Evolutionary conservation across 2,113 vertebrate genomes (phyloP), one percentile per base, ranked within the genome.

Genomic region (Micromys minutus): DNA sequence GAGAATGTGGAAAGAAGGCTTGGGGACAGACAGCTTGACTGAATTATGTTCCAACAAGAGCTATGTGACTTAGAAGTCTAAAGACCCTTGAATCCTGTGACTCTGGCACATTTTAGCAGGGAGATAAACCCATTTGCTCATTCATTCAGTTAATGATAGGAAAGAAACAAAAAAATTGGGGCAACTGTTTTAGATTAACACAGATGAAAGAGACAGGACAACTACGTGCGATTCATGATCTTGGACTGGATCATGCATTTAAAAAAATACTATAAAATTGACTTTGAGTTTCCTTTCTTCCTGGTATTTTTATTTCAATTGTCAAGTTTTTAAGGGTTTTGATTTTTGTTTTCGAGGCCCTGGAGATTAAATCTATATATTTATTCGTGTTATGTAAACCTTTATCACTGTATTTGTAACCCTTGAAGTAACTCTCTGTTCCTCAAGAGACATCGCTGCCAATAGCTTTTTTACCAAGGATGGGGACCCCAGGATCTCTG

Each of bases 141-240:
- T 86, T 75, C 50, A 61, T 65, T 93, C 74, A 77, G 50, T 85
- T 42, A 67, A n/a, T 71, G 50, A 57, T 80, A 81, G 34, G 26
- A 89, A 91, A 95, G 34, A 55, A 59, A 90, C 45, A 87, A 50
- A 12, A 24, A 89, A 71, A 69, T 59, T 36, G 13, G n/a, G 61
- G 7, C 10, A 85, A 71, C 29, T 85, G 36, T 87, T 92, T 29
- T 77, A 93, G 59, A 83, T 77, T 91, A 75, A 95, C 74, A 12
- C 57, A 90, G 69, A 63, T 88, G 83, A 90, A 92, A 95, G 85
- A 92, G 67, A 93, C 34, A 72, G 6, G 22, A 77, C 29, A 83
- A 19, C 11, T 95, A 87, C 85, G 59, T 91, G 47, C 45, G 87
- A 77, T 65, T 74, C 36, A 72, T 85, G 55, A 36, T 83, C 79